A percentile compares a stretch with the other conserved stretches of the same genome.
phyloP scores from a whole-genome alignment of 2,888 invertebrate species.

The Halocaridina rubra region DNA sequence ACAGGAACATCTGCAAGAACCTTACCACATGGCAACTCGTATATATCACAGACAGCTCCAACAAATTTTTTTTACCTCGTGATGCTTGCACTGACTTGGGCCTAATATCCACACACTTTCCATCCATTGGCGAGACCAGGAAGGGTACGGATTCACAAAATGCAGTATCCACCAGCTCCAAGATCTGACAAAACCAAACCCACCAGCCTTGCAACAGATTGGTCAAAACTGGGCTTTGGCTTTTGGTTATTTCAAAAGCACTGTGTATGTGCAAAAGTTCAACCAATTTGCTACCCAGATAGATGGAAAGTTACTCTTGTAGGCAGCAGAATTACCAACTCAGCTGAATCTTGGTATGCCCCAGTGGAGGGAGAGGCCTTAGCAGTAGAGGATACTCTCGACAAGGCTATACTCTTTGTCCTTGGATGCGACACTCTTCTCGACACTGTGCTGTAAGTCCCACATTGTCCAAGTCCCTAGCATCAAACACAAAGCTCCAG shows the following conservation, averaged over 20 bases:
- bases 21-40: too few species aligned
- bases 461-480: not conserved
- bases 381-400: conserved; percentile 17
- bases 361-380: conserved; percentile 21
- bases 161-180: too few species aligned
- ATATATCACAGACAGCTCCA: too few species aligned
- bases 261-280: too few species aligned
- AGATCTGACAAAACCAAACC: too few species aligned
- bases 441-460: conserved; percentile 9
- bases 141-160: too few species aligned
- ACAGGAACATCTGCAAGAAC: too few species aligned
- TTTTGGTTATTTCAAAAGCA: not conserved
- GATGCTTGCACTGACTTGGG: too few species aligned
- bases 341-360: too few species aligned
- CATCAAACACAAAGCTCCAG: not conserved
- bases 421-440: conserved; percentile 30
- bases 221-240: not conserved
- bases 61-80: too few species aligned
- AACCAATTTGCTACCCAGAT: conserved; percentile 9
- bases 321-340: conserved; percentile 10
- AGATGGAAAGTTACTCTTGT: conserved; percentile 23
- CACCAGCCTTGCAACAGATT: not conserved
- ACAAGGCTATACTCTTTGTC: conserved; percentile 22
- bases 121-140: too few species aligned
- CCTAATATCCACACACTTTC: too few species aligned